Evolutionary conservation across 2,797 vertebrate genomes (phyloP).

Genomic region (Zalophus californianus): DNA sequence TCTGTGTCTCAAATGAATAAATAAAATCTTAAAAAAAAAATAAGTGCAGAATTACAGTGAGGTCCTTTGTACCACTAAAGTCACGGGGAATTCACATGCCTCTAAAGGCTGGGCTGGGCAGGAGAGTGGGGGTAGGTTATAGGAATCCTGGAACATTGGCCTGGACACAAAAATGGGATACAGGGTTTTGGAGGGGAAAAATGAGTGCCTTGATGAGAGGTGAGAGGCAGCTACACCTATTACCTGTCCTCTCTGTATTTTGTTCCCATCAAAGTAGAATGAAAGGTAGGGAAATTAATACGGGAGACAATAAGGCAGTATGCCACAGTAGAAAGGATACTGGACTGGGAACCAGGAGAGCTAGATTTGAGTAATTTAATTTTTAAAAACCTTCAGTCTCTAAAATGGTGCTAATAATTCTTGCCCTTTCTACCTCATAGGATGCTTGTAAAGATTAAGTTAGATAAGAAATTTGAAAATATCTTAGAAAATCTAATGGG

Average conservation of each 20-base stretch:
- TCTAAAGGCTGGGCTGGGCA: slow-evolving; percentile 21
- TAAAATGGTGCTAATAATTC: slow-evolving; percentile 42
- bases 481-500: slow-evolving; percentile 48
- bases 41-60: not conserved
- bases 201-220: not conserved
- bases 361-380: slow-evolving; percentile 20
- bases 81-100: not conserved
- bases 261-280: not conserved
- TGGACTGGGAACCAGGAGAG: not conserved
- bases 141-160: not conserved
- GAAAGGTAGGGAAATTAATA: not conserved
- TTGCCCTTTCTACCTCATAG: not conserved
- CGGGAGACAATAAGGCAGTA: not conserved
- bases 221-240: not conserved
- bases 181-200: slow-evolving; percentile 1
- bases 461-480: slow-evolving; percentile 47
- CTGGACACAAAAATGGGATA: not conserved
- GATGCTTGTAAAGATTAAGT: not conserved
- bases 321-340: not conserved
- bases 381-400: not conserved
- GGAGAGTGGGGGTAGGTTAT: not conserved
- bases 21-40: too few relatives aligned
- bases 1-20: too few relatives aligned
- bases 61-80: not conserved
- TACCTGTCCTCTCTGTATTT: not conserved